phyloP scores from a whole-genome alignment of 2,113 vertebrate genomes.

The Amia ocellicauda region DNA sequence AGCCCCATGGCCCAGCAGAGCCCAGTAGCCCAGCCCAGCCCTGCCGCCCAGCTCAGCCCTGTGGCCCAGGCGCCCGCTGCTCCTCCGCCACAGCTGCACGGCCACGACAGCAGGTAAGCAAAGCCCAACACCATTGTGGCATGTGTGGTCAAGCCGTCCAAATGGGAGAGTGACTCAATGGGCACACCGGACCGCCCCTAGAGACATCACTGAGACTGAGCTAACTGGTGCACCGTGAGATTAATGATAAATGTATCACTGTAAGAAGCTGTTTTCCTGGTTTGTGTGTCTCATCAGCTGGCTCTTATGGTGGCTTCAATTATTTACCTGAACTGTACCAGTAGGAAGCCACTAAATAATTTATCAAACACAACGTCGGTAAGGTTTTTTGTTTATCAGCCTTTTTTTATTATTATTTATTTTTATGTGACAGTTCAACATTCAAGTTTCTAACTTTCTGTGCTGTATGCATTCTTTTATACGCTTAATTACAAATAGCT shows the following conservation, averaged over 20 bases:
- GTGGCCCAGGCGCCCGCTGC: slow-evolving; percentile 61
- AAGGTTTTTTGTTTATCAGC: too few species aligned
- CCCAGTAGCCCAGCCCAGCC: slow-evolving; percentile 60
- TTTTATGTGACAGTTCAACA: too few species aligned
- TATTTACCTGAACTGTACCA: slow-evolving; percentile 49
- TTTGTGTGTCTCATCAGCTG: slow-evolving; percentile 48
- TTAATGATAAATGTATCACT: too few species aligned
- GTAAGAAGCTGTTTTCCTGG: fast-evolving
- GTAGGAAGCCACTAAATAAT: slow-evolving; percentile 49
- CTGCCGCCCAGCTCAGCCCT: slow-evolving; percentile 63
- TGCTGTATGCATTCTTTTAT: too few species aligned
- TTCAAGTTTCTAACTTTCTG: too few species aligned
- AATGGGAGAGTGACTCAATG: too few species aligned
- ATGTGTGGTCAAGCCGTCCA: background rate
- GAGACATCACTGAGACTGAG: background rate
- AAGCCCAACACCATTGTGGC: fast-evolving
- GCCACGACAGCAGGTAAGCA: slow-evolving; percentile 86
- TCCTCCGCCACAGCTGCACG: slow-evolving; percentile 81
- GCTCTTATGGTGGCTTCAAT: slow-evolving; percentile 52
- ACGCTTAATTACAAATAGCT: too few species aligned
- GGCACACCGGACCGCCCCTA: background rate
- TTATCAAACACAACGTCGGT: slow-evolving; percentile 36
- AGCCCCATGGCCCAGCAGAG: slow-evolving; percentile 69
- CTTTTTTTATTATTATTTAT: too few species aligned
- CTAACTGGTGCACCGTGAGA: too few species aligned